phyloP scores from a whole-genome alignment of 2,113 vertebrate species.

The Psittacus erithacus region DNA sequence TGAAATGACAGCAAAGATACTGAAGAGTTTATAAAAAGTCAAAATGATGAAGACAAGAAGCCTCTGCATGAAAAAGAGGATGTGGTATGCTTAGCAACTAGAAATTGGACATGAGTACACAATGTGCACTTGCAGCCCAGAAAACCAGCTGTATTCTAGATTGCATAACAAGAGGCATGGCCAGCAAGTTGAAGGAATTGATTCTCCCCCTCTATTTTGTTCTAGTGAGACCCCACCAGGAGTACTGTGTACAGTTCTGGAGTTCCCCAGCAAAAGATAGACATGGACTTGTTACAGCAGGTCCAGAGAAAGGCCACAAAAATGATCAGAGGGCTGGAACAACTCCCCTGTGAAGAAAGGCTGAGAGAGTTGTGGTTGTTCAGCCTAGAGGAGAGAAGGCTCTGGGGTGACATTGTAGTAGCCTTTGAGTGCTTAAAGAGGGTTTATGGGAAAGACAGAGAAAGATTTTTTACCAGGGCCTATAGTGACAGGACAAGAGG shows the following conservation, averaged over 20 bases:
- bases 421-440: neutral
- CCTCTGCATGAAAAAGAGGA: neutral
- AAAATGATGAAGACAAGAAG: neutral
- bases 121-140: accelerated
- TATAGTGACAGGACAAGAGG: neutral
- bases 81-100: neutral
- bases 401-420: accelerated
- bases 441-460: neutral
- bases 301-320: neutral
- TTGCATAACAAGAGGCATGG: neutral
- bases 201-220: neutral
- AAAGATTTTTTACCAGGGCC: neutral
- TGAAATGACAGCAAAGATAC: neutral
- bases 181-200: neutral
- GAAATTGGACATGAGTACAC: neutral
- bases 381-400: neutral
- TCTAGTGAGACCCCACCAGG: neutral
- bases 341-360: accelerated
- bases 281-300: neutral
- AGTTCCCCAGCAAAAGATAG: neutral
- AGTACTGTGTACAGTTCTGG: neutral
- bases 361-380: neutral
- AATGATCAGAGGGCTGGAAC: neutral
- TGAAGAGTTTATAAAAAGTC: neutral
- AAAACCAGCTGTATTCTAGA: neutral